Base-by-base conservation (phyloP, 2,113 vertebrate species). In the Catagonus wagneri region DNA sequence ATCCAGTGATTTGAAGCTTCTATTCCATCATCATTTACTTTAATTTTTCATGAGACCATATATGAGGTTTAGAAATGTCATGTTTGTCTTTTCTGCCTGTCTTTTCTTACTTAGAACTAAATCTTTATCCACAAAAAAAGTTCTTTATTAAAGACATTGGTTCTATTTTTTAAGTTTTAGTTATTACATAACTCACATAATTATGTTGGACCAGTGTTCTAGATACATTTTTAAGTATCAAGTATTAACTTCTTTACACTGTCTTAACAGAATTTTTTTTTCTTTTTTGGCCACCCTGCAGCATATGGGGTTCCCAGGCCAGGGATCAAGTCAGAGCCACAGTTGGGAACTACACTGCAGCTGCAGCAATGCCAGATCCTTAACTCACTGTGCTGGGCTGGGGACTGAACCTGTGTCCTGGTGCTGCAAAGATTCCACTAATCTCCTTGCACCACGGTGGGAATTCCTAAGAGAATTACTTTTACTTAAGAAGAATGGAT, bases 31-130 rank as follows among this genome's bases (percentile, higher is more conserved):
- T 80, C 63, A 71, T 60, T 91, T 60, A 69, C 61, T 90, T 56
- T 58, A n/a, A 71, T 50, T 91, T 92, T 72, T 83, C 54, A 72
- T 63, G 50, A 83, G 36, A 27, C 11, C 27, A 50, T 22, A n/a
- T 52, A 60, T 34, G 29, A 91, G 29, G 29, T 91, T 91, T 34
- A 72, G 29, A 83, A 34, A 61, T 72, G 19, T 71, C 23, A 25
- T 90, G 14, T 83, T 60, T 83, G 76, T 91, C 54, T 91, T 90
- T 81, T 81, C 61, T 90, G 19, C 76, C 34, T 80, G 39, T 20
- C 52, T 71, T 50, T 71, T 71, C 32, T 83, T 91, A 27, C 29
- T 22, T 23, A 91, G 27, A 20, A 71, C 34, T 36, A 81, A 61
- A 61, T 83, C 36, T 83, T 71, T 19, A 71, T 50, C 27, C 20